Base-by-base conservation (phyloP, 92 coral and sea anemone genomes). In the Porites evermanni region DNA sequence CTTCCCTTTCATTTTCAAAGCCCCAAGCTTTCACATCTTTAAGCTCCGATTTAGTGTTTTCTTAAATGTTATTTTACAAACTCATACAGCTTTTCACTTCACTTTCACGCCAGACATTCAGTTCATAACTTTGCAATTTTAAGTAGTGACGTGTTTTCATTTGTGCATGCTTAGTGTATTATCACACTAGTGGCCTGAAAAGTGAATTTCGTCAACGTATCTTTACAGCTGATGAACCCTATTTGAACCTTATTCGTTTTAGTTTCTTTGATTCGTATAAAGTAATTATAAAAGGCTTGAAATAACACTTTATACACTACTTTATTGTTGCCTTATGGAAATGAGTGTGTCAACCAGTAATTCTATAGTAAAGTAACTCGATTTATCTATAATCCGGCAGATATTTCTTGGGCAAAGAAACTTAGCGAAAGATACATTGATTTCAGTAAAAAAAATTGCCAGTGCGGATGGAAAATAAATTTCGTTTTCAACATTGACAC, bases 1-100 rank as follows among this genome's bases (percentile, higher is more conserved):
- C 47, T 17, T 50, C 8, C 18, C 14, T 47, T 79, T 79, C 12
- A 21, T 74, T 69, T 77, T 79, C 84, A 79, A 65, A 65, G 64
- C 84, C 8, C 76, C 69, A 51, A 14, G 20, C 58, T n/a, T 8
- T 17, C 19, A 6, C 52, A 3, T 78, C 61, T 64, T 12, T 16
- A 64, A 5, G 70, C 7, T 11, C 14, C 44, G 17, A 38, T 52
- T 52, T 18, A 18, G 70, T 29, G 70, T 56, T 24, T 71, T 60
- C 3, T 81, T 20, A 1, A 10, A 2, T 9, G 75, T 29, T 71
- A 71, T 38, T 70, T 82, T 58, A 71, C 70, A 60, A 71, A 79
- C 83, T 68, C 24, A 3, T 18, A 14, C 65, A 58, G 24, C 53
- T 56, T 56, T 72, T 61, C 78, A 8, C 56, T 70, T 32, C 12